Percentiles rank a stretch among this genome's conserved stretches.
Conservation (phyloP, 2,888 invertebrate genomes). For the Tetrapedia diversipes region DNA sequence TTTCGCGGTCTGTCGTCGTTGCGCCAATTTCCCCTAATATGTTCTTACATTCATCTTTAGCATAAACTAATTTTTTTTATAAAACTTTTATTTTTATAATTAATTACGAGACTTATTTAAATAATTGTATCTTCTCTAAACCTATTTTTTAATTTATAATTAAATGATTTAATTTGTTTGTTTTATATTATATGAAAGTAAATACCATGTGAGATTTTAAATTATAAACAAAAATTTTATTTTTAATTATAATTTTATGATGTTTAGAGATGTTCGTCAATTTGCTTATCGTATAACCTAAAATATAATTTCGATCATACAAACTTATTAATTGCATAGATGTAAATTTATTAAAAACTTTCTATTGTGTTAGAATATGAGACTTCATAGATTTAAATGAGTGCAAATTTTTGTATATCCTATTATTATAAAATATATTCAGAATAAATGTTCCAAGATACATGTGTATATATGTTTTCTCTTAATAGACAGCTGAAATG, state of each 20-base stretch:
- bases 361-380: background rate
- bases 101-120: background rate
- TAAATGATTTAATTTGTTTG: background rate
- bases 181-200: background rate
- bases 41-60: conserved; percentile 36
- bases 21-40: conserved; percentile 62
- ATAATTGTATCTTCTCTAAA: background rate
- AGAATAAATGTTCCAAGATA: background rate
- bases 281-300: conserved; percentile 41
- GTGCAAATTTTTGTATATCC: background rate
- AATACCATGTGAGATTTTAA: background rate
- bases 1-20: conserved; percentile 65
- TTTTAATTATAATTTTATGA: background rate
- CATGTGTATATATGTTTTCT: conserved; percentile 11
- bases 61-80: no score
- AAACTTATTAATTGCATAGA: background rate
- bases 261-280: background rate
- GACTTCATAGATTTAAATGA: background rate
- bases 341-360: background rate
- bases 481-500: conserved; percentile 21
- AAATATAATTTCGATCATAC: background rate
- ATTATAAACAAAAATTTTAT: background rate
- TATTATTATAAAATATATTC: background rate
- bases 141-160: background rate
- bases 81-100: background rate